Base-by-base conservation (phyloP, 2,888 invertebrate species). In the Scaeva pyrastri region DNA sequence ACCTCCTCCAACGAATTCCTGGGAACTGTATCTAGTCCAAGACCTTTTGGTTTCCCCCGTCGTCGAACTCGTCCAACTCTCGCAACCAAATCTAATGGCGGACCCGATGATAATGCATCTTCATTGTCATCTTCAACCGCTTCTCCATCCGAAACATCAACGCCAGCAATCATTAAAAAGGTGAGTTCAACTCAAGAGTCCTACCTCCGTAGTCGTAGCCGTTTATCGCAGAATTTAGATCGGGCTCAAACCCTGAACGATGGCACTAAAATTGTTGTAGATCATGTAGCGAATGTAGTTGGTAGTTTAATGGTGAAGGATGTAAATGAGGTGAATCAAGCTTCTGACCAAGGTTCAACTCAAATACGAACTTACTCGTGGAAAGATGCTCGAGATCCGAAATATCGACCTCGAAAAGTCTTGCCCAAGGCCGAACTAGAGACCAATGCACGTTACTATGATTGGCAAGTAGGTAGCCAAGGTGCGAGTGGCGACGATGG, bases 41-140 rank as follows among this genome's bases (percentile, higher is more conserved):
- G 94, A 90, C 94, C 94, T 23, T 94, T 94, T 89, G 93, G 93
- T 89, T 94, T 92, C 88, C 92, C 93, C 50, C 91, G 93, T 88
- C 91, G 93, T 89, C 92, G 93, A 88, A 92, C 91, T 88, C 92
- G 93, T 89, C 93, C 93, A 75, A 91, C 89, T 77, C 87, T 75
- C 88, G 89, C 87, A 68, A 88, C 72, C 81, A 89, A 82, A 88
- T 88, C 72, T 85, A 88, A 71, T 79, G 79, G 58, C 52, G 80
- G 66, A 75, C 48, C 71, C 76, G 88, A 85, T 73, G 83, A 81
- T 74, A 60, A 52, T 48, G 81, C 68, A 36, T 39, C 56, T 3
- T 68, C 73, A 55, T 78, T 73, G 16, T 45, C 48, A 66, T 79
- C 81, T 21, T 66, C 66, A 48, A 73, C 81, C 36, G 72, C 55